Evolutionary conservation across 2,797 vertebrate genomes (phyloP), one percentile per base, ranked within the genome.

Genomic region (Pseudocheirus occidentalis): DNA sequence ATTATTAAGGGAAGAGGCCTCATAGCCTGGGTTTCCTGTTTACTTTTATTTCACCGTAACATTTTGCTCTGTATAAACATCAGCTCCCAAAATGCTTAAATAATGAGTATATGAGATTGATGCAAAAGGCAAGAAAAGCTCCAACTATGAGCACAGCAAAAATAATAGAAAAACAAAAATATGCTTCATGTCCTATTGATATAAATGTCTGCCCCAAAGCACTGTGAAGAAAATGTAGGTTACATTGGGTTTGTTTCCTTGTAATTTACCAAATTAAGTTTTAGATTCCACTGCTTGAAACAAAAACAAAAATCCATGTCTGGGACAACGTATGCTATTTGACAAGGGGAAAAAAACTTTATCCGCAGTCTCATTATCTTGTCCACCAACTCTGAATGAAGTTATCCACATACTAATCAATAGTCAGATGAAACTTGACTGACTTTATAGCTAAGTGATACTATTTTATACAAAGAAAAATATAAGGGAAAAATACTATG

Each of bases 191-290:
- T 92, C 56, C 55, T 91, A 55, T 0, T 40, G 31, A 97, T 96
- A 95, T 96, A 96, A 96, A 94, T 55, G 95, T 54, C 81, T 96
- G 92, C 96, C 94, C 96, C 95, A 93, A 95, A 94, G 92, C 53
- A 90, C 5, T 90, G 9, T 55, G 89, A 91, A 92, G 29, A 89
- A 90, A 94, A 94, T 92, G 93, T 58, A 94, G 58, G 87, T 91
- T 58, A 55, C 10, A 87, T 54, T 59, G 52, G 27, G 52, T 93
- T 95, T 94, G 94, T 73, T 90, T 93, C 94, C 54, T 92, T 92
- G 40, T 89, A 90, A 53, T 7, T 59, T 46, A 96, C 92, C 62
- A 93, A 90, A 97, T 96, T 90, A 93, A 90, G 90, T 93, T 73
- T 95, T 90, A 62, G 66, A 58, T 58, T 90, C 94, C 57, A 92